These are phyloP conservation scores for Eulacestoma nigropectus DNA, from an alignment of 2,113 vertebrate species.

Conservation along the genomic window DNA sequence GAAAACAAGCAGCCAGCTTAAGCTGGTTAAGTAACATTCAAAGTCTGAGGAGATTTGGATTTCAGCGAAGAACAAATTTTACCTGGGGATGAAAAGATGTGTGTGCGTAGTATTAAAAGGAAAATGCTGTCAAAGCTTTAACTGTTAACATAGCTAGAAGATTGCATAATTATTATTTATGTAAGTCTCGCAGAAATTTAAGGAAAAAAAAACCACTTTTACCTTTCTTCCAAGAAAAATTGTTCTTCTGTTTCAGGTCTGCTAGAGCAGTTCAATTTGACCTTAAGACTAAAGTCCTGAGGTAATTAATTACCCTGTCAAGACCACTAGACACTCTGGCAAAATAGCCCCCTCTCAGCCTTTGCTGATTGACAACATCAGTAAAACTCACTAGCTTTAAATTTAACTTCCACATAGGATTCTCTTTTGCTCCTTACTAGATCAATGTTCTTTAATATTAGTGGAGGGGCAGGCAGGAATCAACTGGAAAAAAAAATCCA, in stretches of 20 bases:
- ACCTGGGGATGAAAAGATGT: not conserved
- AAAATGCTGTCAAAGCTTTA: conserved; percentile 20
- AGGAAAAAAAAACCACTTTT: not conserved
- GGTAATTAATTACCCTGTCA: conserved; percentile 68
- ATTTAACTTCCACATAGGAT: conserved; percentile 69
- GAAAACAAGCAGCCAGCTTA: not conserved
- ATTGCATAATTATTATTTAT: not conserved
- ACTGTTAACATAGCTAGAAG: not conserved
- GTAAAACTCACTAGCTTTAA: conserved; percentile 68
- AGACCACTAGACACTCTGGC: conserved; percentile 50
- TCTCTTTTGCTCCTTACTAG: conserved; percentile 31
- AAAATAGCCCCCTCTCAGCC: conserved; percentile 24
- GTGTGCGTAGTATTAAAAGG: not conserved
- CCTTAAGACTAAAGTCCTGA: conserved; percentile 34
- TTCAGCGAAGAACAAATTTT: not conserved
- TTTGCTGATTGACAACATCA: conserved; percentile 63
- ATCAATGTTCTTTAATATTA: conserved; percentile 29
- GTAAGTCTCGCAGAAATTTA: not conserved
- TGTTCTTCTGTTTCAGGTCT: conserved; percentile 10
- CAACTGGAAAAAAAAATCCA: not conserved
- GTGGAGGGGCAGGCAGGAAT: not conserved
- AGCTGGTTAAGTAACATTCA: not conserved
- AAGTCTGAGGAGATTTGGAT: not conserved
- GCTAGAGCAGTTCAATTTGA: conserved; percentile 39
- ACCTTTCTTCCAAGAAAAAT: conserved; percentile 30